phyloP scores from a whole-genome alignment of 2,113 vertebrate genomes.

The Onychorhynchus coronatus region DNA sequence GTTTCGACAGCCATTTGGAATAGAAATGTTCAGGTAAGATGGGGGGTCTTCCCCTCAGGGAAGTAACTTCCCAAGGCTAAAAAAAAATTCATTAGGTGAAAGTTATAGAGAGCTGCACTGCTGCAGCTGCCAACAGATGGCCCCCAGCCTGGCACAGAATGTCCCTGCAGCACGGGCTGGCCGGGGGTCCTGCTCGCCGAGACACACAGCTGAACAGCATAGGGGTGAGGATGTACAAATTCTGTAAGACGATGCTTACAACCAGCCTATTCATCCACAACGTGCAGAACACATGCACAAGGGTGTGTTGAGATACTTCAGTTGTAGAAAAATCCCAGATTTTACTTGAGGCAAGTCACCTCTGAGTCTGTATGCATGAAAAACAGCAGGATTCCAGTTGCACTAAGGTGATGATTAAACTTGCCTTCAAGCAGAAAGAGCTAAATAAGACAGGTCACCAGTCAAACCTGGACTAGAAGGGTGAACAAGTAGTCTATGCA shows the following conservation, averaged over 20 bases:
- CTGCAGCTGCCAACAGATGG: background rate
- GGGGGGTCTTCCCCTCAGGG: background rate
- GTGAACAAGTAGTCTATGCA: background rate
- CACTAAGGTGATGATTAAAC: background rate
- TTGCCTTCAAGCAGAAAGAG: background rate
- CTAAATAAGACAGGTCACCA: background rate
- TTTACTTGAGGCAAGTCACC: background rate
- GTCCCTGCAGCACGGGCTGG: background rate
- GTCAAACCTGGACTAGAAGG: background rate
- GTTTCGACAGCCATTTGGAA: background rate
- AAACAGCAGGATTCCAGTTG: background rate
- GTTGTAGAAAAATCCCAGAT: background rate
- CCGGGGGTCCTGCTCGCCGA: fast-evolving
- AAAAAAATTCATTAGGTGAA: background rate
- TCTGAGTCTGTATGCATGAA: background rate
- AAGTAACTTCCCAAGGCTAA: background rate
- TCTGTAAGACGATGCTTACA: background rate
- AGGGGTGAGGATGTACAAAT: fast-evolving
- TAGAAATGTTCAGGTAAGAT: background rate
- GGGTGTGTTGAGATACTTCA: background rate
- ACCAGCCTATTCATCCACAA: background rate
- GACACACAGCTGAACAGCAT: background rate
- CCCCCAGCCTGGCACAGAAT: background rate
- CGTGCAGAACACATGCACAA: background rate
- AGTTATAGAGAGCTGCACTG: background rate